A percentile compares a stretch with the other conserved stretches of the same genome.
Conservation (phyloP, 2,888 invertebrate species). For the Andrena flavipes region DNA sequence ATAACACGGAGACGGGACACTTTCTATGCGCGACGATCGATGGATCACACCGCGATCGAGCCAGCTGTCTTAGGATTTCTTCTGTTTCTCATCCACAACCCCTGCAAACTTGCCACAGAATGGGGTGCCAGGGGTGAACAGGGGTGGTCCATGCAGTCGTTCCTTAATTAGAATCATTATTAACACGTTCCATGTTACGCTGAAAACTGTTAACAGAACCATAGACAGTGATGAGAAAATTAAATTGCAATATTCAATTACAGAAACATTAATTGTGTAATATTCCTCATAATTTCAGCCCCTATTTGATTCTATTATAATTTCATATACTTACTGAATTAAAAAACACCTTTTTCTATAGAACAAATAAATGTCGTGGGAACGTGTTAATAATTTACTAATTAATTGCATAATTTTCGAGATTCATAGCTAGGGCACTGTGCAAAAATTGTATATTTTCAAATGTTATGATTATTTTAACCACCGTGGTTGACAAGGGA, state of each 20-base stretch:
- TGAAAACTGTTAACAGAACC: too few relatives aligned
- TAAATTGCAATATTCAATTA: too few relatives aligned
- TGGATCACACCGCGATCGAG: slow-evolving; percentile 23
- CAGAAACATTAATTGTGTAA: too few relatives aligned
- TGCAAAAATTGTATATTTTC: background rate
- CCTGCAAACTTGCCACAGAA: slow-evolving; percentile 20
- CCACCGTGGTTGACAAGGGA: background rate
- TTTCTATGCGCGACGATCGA: slow-evolving; percentile 49
- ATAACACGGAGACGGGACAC: slow-evolving; percentile 45
- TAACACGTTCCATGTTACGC: too few relatives aligned
- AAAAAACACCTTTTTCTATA: too few relatives aligned
- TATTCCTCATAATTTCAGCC: too few relatives aligned
- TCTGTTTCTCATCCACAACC: slow-evolving; percentile 30
- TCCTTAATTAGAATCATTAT: background rate
- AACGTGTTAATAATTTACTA: background rate
- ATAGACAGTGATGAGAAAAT: too few relatives aligned
- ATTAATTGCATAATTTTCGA: background rate
- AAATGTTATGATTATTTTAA: background rate
- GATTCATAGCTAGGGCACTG: background rate
- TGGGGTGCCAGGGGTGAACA: slow-evolving; percentile 9
- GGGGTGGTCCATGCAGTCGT: background rate
- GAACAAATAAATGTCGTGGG: too few relatives aligned
- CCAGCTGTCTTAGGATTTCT: slow-evolving; percentile 23
- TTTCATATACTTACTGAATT: too few relatives aligned
- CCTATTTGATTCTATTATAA: too few relatives aligned